Base-by-base conservation (phyloP, 2,113 vertebrate species). In the Potamarius usumacintae region DNA sequence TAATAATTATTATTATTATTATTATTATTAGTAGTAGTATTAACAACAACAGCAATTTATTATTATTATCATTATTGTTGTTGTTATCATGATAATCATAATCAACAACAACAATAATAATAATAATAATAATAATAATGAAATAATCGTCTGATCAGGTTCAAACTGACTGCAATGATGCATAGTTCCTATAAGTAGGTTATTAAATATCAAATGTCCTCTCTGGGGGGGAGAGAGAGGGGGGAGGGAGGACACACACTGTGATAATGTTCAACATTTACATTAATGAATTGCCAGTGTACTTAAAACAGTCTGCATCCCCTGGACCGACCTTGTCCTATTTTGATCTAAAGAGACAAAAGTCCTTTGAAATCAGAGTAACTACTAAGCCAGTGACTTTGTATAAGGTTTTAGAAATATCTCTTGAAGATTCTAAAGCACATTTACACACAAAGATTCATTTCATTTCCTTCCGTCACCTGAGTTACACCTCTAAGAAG, bases 81-180 rank as follows among this genome's bases (percentile, higher is more conserved):
- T 42, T 42, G 34, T 42, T 42, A 3, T 42, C 2, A 42, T 34
- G 1, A 42, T 42, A 42, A 42, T 42, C 2, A 42, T 42, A 42
- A 42, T 42, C 34, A 42, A 42, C 4, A 42, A 42, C 4, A 71
- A 12, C 14, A 67, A 27, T 15, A 67, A 27, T 14, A 27, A 67
- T 27, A 27, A 67, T 14, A 27, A 27, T 67, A 27, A 69, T 69
- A 27, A 30, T 69, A 27, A 30, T 72, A 34, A 42, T 72, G 4
- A 42, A 4, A 69, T 2, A 17, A 42, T 48, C 2, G 18, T 65
- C 79, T 88, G 77, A 82, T 82, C 82, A 55, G 58, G 12, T 10
- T 71, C 58, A 79, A 63, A 87, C 65, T 55, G 30, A 55, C 80
- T 83, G 62, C 63, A 83, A 83, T 8, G 12, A 87, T 78, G 71